Conservation (phyloP, 2,113 vertebrate species). For the Otis tarda region DNA sequence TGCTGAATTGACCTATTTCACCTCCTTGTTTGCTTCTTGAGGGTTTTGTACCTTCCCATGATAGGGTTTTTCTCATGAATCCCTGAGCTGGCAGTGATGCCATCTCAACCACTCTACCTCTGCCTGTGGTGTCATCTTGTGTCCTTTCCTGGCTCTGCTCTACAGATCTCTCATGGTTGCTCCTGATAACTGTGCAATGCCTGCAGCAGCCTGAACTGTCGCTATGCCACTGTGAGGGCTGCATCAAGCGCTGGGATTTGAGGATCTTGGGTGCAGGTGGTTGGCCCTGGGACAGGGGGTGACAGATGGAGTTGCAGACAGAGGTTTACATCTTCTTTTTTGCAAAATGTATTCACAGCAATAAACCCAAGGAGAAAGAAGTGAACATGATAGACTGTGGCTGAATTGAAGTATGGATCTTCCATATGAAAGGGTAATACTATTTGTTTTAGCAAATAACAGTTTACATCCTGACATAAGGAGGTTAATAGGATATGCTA, state of each 20-base stretch:
- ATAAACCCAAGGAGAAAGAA: background rate
- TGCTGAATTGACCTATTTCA: background rate
- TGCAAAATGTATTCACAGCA: background rate
- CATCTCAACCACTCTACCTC: background rate
- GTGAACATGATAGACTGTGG: background rate
- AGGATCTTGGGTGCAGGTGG: background rate
- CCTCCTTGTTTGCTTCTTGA: background rate
- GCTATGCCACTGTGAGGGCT: fast-evolving
- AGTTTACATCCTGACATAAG: background rate
- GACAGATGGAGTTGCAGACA: background rate
- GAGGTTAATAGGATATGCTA: background rate
- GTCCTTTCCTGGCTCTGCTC: background rate
- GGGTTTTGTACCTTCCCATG: background rate
- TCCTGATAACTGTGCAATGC: background rate
- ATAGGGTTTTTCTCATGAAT: background rate
- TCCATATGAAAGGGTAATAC: background rate
- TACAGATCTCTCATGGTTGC: background rate
- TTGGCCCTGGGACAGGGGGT: background rate
- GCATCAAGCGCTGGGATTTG: background rate
- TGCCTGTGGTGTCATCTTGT: background rate
- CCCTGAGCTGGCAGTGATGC: background rate
- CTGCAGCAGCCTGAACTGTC: background rate
- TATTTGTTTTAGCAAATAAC: background rate
- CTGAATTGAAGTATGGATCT: background rate
- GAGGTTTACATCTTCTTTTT: background rate